phyloP scores from a whole-genome alignment of 2,888 invertebrate genomes.

The Zhuqinia jingwanae region DNA sequence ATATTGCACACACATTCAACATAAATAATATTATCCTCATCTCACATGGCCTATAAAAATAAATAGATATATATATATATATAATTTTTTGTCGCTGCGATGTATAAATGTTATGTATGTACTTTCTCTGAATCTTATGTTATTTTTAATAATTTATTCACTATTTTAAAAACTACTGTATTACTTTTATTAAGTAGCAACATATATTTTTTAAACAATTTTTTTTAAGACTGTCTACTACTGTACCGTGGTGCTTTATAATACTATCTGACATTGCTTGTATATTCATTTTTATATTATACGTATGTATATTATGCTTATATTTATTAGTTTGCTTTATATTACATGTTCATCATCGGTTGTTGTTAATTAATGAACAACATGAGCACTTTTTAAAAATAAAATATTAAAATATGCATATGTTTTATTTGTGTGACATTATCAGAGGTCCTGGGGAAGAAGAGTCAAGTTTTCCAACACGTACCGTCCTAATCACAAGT shows the following conservation, averaged over 20 bases:
- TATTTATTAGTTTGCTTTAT: conserved; percentile 45
- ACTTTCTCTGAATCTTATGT: conserved; percentile 23
- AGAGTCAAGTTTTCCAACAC: conserved; percentile 80
- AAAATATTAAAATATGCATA: neutral
- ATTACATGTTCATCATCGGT: conserved; percentile 25
- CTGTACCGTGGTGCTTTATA: conserved; percentile 73
- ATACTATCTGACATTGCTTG: conserved; percentile 73
- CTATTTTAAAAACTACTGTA: conserved; percentile 13
- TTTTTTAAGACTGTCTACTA: conserved; percentile 65
- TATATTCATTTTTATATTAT: conserved; percentile 30
- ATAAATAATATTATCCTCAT: no score
- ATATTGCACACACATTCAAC: no score
- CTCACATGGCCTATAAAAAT: no score
- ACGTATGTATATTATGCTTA: neutral
- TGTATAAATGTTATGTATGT: no score
- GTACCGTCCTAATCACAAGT: conserved; percentile 98
- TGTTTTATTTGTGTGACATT: conserved; percentile 28
- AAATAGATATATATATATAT: no score
- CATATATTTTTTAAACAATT: conserved; percentile 25
- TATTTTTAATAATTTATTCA: conserved; percentile 45
- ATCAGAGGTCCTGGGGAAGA: conserved; percentile 77
- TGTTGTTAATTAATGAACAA: no score
- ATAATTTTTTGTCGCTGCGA: no score
- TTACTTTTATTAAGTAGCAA: conserved; percentile 43
- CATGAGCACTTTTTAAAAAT: neutral